Conservation (phyloP, 2,888 invertebrate genomes). For the Smittia aterrima region DNA sequence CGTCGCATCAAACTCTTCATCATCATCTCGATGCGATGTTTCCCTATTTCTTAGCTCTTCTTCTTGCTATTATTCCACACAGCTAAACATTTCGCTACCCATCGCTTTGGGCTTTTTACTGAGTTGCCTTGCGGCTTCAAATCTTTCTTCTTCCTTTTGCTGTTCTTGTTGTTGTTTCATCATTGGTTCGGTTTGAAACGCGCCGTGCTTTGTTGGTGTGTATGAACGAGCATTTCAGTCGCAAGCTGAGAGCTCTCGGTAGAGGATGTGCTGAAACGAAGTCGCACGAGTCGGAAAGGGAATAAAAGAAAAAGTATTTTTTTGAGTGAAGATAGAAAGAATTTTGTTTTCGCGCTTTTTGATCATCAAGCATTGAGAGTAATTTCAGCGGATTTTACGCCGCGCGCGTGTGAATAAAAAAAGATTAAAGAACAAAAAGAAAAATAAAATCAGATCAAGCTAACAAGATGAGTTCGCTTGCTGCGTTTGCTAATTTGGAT, state of each 20-base stretch:
- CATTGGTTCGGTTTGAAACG: conserved; percentile 16
- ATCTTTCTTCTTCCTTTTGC: conserved; percentile 38
- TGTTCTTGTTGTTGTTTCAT: conserved; percentile 30
- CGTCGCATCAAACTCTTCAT: conserved; percentile 9
- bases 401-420: conserved; percentile 4
- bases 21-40: neutral
- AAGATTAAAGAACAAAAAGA: conserved; percentile 27
- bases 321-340: neutral
- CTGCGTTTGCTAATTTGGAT: conserved; percentile 38
- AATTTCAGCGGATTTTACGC: neutral
- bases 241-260: neutral
- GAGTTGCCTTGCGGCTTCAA: conserved; percentile 27
- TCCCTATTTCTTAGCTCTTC: conserved; percentile 21
- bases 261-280: conserved; percentile 1
- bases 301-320: conserved; percentile 3
- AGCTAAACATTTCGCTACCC: conserved; percentile 16
- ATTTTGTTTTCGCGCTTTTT: conserved; percentile 4
- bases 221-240: conserved; percentile 24
- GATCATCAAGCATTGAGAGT: neutral
- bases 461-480: conserved; percentile 31
- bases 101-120: conserved; percentile 37
- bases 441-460: neutral
- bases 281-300: neutral
- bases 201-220: conserved; percentile 26
- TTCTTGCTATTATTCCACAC: conserved; percentile 5